Percentiles rank a stretch among this genome's conserved stretches.
phyloP scores from a whole-genome alignment of 2,888 invertebrate species.

The Cheilosia pagana region DNA sequence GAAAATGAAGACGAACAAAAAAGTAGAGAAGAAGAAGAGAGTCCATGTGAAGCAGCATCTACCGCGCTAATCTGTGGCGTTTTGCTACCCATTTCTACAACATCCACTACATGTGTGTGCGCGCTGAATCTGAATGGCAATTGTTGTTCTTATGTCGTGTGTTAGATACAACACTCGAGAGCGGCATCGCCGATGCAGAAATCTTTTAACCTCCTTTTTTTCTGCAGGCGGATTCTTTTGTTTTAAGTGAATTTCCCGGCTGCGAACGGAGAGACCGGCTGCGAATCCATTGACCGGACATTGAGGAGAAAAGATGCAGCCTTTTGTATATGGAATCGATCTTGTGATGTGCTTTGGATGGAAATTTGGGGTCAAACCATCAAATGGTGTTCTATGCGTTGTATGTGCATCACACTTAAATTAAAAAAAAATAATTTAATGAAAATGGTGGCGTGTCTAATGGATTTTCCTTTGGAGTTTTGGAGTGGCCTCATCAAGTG shows the following conservation, averaged over 20 bases:
- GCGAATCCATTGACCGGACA: constrained; percentile 66
- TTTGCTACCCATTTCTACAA: constrained; percentile 45
- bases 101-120: constrained; percentile 38
- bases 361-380: constrained; percentile 59
- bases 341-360: constrained; percentile 20
- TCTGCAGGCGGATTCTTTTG: constrained; percentile 61
- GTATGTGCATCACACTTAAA: constrained; percentile 28
- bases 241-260: constrained; percentile 48
- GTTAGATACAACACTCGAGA: constrained; percentile 52
- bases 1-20: constrained; percentile 47
- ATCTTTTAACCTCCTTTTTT: constrained; percentile 69
- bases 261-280: constrained; percentile 27
- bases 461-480: neutral
- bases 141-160: constrained; percentile 36
- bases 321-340: constrained; percentile 41
- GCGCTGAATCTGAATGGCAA: constrained; percentile 27
- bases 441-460: constrained; percentile 17
- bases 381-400: constrained; percentile 16
- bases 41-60: constrained; percentile 38
- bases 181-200: constrained; percentile 67
- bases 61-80: constrained; percentile 60
- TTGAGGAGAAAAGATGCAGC: constrained; percentile 53
- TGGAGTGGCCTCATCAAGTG: neutral
- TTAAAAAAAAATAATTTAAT: constrained; percentile 50
- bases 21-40: neutral